Conservation (phyloP, 2,888 invertebrate species). For the Drepanosiphum platanoidis region DNA sequence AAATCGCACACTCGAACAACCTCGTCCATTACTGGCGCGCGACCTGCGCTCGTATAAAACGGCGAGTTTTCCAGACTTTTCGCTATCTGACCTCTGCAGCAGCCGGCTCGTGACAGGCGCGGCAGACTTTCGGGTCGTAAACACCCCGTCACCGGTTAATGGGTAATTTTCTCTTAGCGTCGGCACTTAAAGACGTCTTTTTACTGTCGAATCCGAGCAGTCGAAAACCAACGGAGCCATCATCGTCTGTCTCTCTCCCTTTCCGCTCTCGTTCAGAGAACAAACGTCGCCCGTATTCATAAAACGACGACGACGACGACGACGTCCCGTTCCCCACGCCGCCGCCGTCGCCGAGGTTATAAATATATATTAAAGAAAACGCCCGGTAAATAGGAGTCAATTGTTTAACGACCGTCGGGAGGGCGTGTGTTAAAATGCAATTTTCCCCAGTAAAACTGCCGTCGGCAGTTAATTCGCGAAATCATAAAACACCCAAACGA, state of each 20-base stretch:
- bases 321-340: background rate
- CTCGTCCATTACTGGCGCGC: background rate
- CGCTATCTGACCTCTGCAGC: background rate
- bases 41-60: background rate
- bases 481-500: conserved; percentile 56
- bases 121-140: conserved; percentile 50
- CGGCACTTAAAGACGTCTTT: conserved; percentile 54
- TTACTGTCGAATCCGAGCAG: conserved; percentile 57
- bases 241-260: background rate
- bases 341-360: background rate
- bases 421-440: conserved; percentile 58
- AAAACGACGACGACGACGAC: no score
- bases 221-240: conserved; percentile 20
- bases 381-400: conserved; percentile 57
- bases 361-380: conserved; percentile 50
- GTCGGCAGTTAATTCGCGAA: conserved; percentile 58
- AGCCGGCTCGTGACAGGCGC: background rate
- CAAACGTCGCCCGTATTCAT: conserved; percentile 35
- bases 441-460: conserved; percentile 54
- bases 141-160: conserved; percentile 54
- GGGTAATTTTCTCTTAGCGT: conserved; percentile 52
- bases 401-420: conserved; percentile 55
- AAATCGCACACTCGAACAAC: background rate
- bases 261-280: conserved; percentile 14
- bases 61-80: background rate